phyloP scores from a whole-genome alignment of 2,888 invertebrate genomes.

The Plagiodera versicolora region DNA sequence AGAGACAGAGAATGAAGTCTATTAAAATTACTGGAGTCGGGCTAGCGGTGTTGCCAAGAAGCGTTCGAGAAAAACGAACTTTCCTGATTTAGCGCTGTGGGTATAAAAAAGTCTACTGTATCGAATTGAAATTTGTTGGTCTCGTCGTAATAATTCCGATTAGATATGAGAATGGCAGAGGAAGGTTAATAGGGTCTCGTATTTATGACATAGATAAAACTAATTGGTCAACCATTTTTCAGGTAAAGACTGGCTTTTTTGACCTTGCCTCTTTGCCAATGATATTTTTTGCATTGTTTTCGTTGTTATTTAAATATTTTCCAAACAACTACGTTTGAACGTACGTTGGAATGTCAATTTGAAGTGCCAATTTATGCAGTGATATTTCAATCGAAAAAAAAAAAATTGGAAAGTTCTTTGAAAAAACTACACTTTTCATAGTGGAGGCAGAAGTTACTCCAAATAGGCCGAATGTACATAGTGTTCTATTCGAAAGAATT shows the following conservation, averaged over 20 bases:
- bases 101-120: too few relatives aligned
- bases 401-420: too few relatives aligned
- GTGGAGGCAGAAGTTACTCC: too few relatives aligned
- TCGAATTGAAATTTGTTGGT: too few relatives aligned
- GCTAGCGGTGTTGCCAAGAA: background rate
- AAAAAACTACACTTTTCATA: too few relatives aligned
- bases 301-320: background rate
- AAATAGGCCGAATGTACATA: too few relatives aligned
- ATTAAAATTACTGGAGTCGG: background rate
- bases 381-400: too few relatives aligned
- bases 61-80: background rate
- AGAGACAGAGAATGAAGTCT: background rate
- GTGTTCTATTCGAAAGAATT: too few relatives aligned
- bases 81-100: too few relatives aligned
- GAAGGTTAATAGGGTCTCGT: background rate
- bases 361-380: too few relatives aligned
- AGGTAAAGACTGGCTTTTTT: background rate
- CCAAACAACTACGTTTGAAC: background rate
- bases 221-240: background rate
- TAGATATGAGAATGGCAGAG: background rate
- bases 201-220: background rate
- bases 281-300: background rate
- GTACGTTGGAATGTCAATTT: too few relatives aligned
- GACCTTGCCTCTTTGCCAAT: background rate
- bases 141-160: too few relatives aligned